Conservation (phyloP, 2,113 vertebrate genomes). For the Pristiophorus japonicus region DNA sequence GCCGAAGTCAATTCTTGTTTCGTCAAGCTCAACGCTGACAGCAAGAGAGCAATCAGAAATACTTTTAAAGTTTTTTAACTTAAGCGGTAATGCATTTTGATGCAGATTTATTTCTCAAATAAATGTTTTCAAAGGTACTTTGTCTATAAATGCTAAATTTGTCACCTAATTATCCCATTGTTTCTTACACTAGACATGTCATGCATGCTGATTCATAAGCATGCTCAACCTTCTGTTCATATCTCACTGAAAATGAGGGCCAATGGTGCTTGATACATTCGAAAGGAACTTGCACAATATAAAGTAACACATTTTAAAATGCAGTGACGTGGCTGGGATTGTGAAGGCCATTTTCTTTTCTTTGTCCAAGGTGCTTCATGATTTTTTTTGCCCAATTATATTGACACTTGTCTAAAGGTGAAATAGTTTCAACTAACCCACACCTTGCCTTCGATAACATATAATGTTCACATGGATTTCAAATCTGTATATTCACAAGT, state of each 20-base stretch:
- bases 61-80: neutral
- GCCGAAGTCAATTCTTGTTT: too few relatives aligned
- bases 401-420: neutral
- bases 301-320: neutral
- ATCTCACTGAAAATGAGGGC: neutral
- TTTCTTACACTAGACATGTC: neutral
- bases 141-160: neutral
- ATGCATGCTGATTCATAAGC: slow-evolving; percentile 19
- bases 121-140: slow-evolving; percentile 4
- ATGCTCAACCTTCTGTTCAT: neutral
- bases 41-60: neutral
- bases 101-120: neutral
- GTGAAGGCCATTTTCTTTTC: neutral
- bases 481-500: neutral
- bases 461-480: neutral
- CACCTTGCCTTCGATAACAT: neutral
- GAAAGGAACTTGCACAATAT: neutral
- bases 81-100: neutral
- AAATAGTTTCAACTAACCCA: neutral
- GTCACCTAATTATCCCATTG: neutral
- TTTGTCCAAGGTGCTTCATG: neutral
- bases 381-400: neutral
- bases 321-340: neutral
- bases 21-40: neutral
- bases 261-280: neutral